Base-by-base conservation (phyloP, 1,140 invertebrate species). In the Drosophila pandora region DNA sequence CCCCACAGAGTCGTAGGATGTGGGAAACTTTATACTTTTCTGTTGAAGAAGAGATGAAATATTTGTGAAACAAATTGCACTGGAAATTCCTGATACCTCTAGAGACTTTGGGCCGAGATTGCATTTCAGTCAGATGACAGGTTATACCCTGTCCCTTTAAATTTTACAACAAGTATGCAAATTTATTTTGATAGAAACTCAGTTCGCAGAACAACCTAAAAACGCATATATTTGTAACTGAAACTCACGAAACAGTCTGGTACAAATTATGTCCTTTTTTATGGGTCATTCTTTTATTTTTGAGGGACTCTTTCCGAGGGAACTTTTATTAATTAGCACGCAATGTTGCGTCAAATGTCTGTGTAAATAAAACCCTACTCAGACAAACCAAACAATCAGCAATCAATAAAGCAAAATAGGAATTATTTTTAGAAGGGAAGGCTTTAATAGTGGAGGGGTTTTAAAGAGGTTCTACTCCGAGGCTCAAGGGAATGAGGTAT, bases 91-190 rank as follows among this genome's bases (percentile, higher is more conserved):
- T 7, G 43, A 22, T 22, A 22, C 49, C 49, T 25, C 67, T 21
- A 2, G 67, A 52, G 67, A 57, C 43, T 25, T n/a, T 7, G 8
- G 21, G 8, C 32, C 22, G 67, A 69, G 67, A 69, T 69, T 69
- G 67, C 67, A 69, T 57, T 69, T 69, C 67, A 57, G 43, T 37
- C 63, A 9, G 50, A 39, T 57, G 64, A 49, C 67, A 69, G 52
- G 49, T 13, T 23, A 7, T 43, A 28, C 25, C n/a, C n/a, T 8
- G n/a, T 7, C 22, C 25, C 13, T 73, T 63, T 56, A 73, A 62
- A 73, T 55, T 43, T 45, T 6, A 28, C 37, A 49, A 63, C 55
- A 45, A 55, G 30, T 64, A 70, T 74, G 59, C 59, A 56, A 8
- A 60, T 48, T 21, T 30, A 43, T 48, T 12, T 22, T 9, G 37